phyloP scores from a whole-genome alignment of 2,113 vertebrate genomes.

The Ameiurus melas region DNA sequence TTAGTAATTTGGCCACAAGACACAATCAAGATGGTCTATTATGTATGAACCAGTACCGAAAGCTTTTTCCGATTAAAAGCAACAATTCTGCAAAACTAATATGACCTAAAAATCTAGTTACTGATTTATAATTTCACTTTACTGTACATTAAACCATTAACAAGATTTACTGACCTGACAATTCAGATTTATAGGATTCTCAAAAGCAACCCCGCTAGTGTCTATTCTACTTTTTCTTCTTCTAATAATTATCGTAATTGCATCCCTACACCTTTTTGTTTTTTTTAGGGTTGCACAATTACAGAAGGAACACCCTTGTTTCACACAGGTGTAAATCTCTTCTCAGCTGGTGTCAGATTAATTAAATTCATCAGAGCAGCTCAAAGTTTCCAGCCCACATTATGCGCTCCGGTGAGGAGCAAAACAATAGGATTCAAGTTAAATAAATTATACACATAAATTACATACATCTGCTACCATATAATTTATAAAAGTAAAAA shows the following conservation, averaged over 20 bases:
- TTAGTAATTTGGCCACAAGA: neutral
- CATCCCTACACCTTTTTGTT: neutral
- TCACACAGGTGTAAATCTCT: constrained; percentile 8
- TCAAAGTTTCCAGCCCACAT: neutral
- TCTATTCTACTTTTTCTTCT: neutral
- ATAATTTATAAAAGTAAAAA: neutral
- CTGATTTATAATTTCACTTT: neutral
- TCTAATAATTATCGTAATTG: neutral
- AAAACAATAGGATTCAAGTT: neutral
- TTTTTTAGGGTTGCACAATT: neutral
- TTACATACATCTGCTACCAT: constrained; percentile 1
- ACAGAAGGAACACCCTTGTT: neutral
- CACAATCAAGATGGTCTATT: constrained; percentile 11
- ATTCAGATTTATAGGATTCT: neutral
- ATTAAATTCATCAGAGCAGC: constrained; percentile 35
- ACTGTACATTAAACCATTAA: neutral
- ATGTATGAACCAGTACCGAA: neutral
- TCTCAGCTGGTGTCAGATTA: constrained; percentile 10
- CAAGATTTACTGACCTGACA: neutral
- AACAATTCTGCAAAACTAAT: neutral
- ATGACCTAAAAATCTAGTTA: neutral
- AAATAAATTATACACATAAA: constrained; percentile 20
- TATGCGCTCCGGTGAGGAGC: neutral
- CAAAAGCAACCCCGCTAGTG: neutral
- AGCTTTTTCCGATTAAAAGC: neutral